These are phyloP conservation scores for Hermaeophaga mercurialis DNA, from an alignment of 2,888 invertebrate genomes.

Conservation along the genomic window DNA sequence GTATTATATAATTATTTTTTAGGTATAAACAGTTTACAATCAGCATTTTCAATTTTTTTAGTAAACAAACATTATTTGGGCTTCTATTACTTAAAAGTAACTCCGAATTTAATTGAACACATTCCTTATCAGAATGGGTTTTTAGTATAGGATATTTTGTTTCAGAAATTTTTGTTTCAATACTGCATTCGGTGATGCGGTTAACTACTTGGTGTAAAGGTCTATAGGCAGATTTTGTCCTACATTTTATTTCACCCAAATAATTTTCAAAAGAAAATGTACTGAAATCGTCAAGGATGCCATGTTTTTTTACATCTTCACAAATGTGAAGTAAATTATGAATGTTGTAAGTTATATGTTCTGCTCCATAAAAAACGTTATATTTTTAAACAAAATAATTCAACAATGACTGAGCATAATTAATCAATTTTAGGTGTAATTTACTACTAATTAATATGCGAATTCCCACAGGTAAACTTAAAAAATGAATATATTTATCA, in stretches of 20 bases:
- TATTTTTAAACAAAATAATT: neutral
- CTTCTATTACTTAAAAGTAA: too few species aligned
- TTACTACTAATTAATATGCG: neutral
- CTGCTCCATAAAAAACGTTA: neutral
- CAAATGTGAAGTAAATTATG: neutral
- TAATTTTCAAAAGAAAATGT: conserved; percentile 7
- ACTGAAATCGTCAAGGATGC: neutral
- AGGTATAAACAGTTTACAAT: too few species aligned
- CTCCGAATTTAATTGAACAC: too few species aligned
- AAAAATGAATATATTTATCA: neutral
- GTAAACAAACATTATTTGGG: too few species aligned
- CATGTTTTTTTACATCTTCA: neutral
- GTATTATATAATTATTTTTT: too few species aligned
- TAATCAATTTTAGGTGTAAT: too few species aligned
- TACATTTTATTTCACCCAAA: neutral
- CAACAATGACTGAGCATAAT: too few species aligned
- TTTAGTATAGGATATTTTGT: too few species aligned
- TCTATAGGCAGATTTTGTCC: neutral
- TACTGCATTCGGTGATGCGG: neutral
- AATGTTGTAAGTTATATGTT: neutral
- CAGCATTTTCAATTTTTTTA: too few species aligned
- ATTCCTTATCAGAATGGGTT: too few species aligned
- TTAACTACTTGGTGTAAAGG: neutral
- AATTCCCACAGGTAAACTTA: neutral
- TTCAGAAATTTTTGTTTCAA: neutral